Evolutionary conservation across 2,797 vertebrate genomes (phyloP).

Genomic region (Acrossocheilus fasciatus): DNA sequence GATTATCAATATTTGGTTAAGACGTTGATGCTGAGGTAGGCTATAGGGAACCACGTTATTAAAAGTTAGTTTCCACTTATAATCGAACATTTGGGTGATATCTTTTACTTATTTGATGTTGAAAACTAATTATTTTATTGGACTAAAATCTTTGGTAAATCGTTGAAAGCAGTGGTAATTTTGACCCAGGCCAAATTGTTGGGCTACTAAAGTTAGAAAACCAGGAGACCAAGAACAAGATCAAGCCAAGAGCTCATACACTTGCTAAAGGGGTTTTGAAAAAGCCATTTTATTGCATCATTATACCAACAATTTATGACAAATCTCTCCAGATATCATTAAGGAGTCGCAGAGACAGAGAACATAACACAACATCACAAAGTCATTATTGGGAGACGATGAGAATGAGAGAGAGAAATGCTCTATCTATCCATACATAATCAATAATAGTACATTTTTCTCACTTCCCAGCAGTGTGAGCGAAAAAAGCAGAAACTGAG

Average conservation of each 20-base stretch:
- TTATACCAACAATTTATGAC: slow-evolving; percentile 77
- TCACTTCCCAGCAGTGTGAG: slow-evolving; percentile 85
- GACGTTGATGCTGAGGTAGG: background rate
- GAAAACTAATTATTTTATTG: background rate
- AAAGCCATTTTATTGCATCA: slow-evolving; percentile 83
- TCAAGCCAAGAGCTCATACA: background rate
- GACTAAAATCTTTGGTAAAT: background rate
- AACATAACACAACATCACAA: slow-evolving; percentile 66
- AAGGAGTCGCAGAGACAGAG: slow-evolving; percentile 71
- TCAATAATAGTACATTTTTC: slow-evolving; percentile 71
- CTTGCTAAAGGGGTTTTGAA: slow-evolving; percentile 69
- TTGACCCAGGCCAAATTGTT: background rate
- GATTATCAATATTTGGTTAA: background rate
- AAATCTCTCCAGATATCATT: slow-evolving; percentile 67
- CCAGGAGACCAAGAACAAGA: background rate
- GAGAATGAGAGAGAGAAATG: slow-evolving; percentile 61
- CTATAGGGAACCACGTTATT: background rate
- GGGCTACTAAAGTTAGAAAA: background rate
- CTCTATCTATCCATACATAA: slow-evolving; percentile 60
- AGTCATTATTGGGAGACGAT: slow-evolving; percentile 58
- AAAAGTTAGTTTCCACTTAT: background rate
- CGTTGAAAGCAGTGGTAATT: background rate
- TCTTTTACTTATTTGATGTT: background rate
- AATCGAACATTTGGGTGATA: background rate
- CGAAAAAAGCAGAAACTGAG: slow-evolving; percentile 71